Evolutionary conservation across 1,140 invertebrate species (phyloP), one percentile per base, ranked within the genome.

Genomic region (Drosophila quadrilineata): DNA sequence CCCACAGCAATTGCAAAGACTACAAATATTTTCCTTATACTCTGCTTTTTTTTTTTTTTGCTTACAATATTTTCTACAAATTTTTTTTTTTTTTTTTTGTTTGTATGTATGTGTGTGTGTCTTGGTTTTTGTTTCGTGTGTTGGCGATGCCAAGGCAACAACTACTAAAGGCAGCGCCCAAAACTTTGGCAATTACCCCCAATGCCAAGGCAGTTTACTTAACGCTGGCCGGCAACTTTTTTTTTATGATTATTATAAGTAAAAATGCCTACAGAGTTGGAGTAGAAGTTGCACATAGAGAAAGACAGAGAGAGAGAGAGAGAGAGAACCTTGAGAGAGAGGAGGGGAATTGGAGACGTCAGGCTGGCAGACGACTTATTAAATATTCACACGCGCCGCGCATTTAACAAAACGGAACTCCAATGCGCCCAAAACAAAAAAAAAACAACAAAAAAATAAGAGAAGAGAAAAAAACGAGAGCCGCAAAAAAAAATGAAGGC

Each of bases 341-440:
- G 3, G 36, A 19, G 36, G 1, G 9, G 10, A 29, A 19, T 35
- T n/a, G n/a, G 28, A 5, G 52, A 66, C 59, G 45, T 36, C 52
- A 43, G 36, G 41, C 21, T 50, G 72, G 71, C 77, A 56, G 67
- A 58, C 68, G 75, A 58, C 80, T 86, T 86, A 86, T 86, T 86
- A 86, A 86, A 87, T 86, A 86, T 86, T 86, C 80, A 86, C 80
- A 86, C 80, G 82, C 82, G 82, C 82, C 75, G 69, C 82, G 80
- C 80, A 86, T 87, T 86, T 80, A 86, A 75, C 82, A 86, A 86
- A 82, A 84, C 77, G 63, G 66, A 84, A 71, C 70, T 53, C 52
- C 66, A 66, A 65, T 56, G 64, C 58, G 70, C 48, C 40, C 31
- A 38, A 49, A 24, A 35, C 22, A 19, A 24, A 29, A 40, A 60